Conservation (phyloP, 2,888 invertebrate species). For the Lumbricus terrestris region DNA sequence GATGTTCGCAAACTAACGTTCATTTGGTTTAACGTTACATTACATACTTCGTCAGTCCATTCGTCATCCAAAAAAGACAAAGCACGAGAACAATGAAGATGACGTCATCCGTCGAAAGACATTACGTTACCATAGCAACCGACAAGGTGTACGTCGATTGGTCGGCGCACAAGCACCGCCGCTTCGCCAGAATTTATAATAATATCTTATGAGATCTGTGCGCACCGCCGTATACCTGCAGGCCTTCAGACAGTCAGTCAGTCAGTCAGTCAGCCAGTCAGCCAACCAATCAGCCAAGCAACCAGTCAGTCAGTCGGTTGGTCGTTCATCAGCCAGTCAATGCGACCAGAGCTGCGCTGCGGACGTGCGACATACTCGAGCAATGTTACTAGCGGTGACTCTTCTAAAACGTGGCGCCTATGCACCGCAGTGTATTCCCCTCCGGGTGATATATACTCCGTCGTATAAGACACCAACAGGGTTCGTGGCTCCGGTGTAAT, state of each 20-base stretch:
- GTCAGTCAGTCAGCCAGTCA: not conserved
- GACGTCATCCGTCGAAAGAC: not conserved
- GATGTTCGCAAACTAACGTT: not conserved
- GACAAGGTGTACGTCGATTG: not conserved
- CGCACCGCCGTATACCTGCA: not conserved
- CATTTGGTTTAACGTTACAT: not conserved
- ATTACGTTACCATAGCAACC: not conserved
- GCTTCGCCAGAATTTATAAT: not conserved
- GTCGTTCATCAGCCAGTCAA: no score
- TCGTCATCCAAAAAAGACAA: not conserved
- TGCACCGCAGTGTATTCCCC: not conserved
- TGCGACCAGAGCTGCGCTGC: not conserved
- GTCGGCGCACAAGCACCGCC: not conserved
- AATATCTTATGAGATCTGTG: not conserved
- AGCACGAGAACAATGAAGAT: not conserved
- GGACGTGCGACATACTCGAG: not conserved
- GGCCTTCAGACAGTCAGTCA: not conserved
- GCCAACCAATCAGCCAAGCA: no score
- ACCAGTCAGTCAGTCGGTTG: no score
- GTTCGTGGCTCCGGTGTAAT: not conserved
- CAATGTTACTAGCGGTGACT: not conserved
- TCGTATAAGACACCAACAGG: not conserved
- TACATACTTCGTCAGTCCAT: not conserved
- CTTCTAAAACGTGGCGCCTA: not conserved
- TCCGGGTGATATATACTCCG: not conserved